phyloP scores from a whole-genome alignment of 2,113 vertebrate genomes.

The Abramis brama region DNA sequence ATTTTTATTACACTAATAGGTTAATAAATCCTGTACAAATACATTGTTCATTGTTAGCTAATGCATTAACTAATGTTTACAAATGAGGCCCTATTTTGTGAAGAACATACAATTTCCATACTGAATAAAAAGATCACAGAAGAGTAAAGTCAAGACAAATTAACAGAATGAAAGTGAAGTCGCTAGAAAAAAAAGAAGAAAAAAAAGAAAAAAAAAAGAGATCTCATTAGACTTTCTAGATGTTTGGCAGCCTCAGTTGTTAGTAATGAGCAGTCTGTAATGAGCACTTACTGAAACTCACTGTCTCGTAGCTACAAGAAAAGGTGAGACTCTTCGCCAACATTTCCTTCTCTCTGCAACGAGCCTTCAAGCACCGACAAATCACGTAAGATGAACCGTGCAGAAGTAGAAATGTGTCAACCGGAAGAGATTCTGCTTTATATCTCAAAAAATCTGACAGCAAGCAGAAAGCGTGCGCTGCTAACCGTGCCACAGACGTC shows the following conservation, averaged over 20 bases:
- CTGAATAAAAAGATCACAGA: constrained; percentile 16
- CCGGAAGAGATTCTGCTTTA: not conserved
- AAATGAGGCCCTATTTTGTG: not conserved
- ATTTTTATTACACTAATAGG: too few species aligned
- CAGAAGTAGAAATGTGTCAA: not conserved
- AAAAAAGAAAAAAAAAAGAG: not conserved
- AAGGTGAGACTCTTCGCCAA: constrained; percentile 22
- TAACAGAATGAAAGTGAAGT: constrained; percentile 8
- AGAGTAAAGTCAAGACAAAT: constrained; percentile 4
- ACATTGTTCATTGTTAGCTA: not conserved
- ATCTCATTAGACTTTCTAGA: constrained; percentile 19
- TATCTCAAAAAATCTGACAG: not conserved
- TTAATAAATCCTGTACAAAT: not conserved
- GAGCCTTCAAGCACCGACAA: not conserved
- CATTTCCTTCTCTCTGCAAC: not conserved
- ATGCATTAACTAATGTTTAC: not conserved
- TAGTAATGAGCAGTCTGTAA: constrained; percentile 25
- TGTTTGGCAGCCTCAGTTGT: not conserved
- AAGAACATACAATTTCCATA: not conserved
- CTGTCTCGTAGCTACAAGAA: constrained; percentile 18
- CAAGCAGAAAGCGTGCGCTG: not conserved
- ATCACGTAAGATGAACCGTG: not conserved
- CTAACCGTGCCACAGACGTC: not conserved
- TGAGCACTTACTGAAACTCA: constrained; percentile 16
- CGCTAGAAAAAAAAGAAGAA: not conserved